These are phyloP conservation scores for Microdon myrmicae DNA, from an alignment of 2,888 invertebrate species.

Conservation along the genomic window DNA sequence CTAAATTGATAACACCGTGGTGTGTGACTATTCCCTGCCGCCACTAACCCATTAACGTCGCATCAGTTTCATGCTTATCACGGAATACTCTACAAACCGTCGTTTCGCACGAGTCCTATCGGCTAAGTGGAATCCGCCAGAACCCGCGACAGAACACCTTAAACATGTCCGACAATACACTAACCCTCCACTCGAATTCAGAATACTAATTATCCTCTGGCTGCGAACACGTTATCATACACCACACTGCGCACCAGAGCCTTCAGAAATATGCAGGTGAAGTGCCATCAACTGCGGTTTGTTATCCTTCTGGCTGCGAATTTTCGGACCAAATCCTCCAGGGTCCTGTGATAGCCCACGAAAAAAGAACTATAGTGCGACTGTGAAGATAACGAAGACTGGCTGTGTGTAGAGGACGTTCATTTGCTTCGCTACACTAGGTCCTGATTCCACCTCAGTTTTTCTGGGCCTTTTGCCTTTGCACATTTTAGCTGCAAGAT, in stretches of 20 bases:
- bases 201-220: constrained; percentile 39
- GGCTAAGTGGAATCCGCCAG: too few species aligned
- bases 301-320: constrained; percentile 20
- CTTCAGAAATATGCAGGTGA: constrained; percentile 5
- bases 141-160: too few species aligned
- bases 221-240: constrained; percentile 45
- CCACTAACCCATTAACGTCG: constrained; percentile 30
- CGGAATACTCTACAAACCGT: constrained; percentile 9
- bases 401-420: constrained; percentile 9
- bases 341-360: constrained; percentile 6
- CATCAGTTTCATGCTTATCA: constrained; percentile 28
- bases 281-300: constrained; percentile 25
- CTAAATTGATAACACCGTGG: constrained; percentile 22
- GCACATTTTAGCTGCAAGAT: constrained; percentile 9
- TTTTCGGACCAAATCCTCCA: constrained; percentile 14
- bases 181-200: constrained; percentile 7
- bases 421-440: constrained; percentile 27
- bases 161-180: too few species aligned
- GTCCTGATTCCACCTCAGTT: constrained; percentile 9
- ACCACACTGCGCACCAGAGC: constrained; percentile 15
- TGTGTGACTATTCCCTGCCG: neutral
- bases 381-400: constrained; percentile 34
- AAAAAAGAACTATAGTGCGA: constrained; percentile 6
- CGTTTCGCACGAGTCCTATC: constrained; percentile 15
- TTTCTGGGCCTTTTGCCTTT: constrained; percentile 1